Percentiles rank a stretch among this genome's conserved stretches.
These are phyloP conservation scores for Archips xylosteana DNA, from an alignment of 2,888 invertebrate species.

Conservation along the genomic window DNA sequence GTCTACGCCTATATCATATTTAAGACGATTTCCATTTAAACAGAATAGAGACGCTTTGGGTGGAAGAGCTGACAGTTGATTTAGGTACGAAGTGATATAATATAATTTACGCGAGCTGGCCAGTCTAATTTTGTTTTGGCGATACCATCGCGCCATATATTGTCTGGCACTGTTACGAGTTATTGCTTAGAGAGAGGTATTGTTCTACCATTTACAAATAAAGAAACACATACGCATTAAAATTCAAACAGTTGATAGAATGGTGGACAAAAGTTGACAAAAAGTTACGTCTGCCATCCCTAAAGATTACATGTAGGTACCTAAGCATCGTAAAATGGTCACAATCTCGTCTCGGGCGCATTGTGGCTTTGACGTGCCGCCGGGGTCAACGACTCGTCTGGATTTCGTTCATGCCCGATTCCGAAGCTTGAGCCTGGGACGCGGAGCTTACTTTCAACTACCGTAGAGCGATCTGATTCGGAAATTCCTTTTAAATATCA, in stretches of 20 bases:
- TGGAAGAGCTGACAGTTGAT: neutral
- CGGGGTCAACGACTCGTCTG: constrained; percentile 80
- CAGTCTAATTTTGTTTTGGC: constrained; percentile 38
- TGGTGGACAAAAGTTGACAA: neutral
- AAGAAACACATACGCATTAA: neutral
- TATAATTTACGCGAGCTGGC: constrained; percentile 20
- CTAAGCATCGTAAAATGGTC: constrained; percentile 48
- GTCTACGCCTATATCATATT: neutral
- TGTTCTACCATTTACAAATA: neutral
- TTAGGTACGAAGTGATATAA: neutral
- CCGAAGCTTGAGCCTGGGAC: constrained; percentile 49
- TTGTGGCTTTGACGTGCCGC: constrained; percentile 82
- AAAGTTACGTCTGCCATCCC: constrained; percentile 27
- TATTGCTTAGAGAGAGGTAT: constrained; percentile 9
- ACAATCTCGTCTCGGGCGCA: constrained; percentile 58
- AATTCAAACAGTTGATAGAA: neutral
- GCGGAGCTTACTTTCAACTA: constrained; percentile 33
- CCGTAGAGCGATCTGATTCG: constrained; percentile 12
- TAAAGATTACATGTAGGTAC: constrained; percentile 30
- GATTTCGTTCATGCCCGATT: constrained; percentile 80
- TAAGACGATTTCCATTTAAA: neutral
- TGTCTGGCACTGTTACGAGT: constrained; percentile 35
- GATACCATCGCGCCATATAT: constrained; percentile 34
- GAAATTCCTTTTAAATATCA: neutral
- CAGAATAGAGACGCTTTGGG: neutral